Evolutionary conservation across 2,113 vertebrate genomes (phyloP).

Genomic region (Limanda limanda): DNA sequence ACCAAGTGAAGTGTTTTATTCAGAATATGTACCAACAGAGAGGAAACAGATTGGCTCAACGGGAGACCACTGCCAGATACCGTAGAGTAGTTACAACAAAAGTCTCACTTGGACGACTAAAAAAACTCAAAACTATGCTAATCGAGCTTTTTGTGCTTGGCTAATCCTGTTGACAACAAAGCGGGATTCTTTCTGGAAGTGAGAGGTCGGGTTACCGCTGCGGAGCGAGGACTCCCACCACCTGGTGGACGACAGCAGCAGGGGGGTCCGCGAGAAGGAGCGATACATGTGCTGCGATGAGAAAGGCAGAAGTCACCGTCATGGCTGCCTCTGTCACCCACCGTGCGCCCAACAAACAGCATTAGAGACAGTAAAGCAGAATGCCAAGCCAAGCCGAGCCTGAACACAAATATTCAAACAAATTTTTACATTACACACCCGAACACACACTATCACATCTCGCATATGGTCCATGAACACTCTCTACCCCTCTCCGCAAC

Average conservation of each 20-base stretch:
- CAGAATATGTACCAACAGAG: neutral
- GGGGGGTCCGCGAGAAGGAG: neutral
- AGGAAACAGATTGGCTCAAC: constrained; percentile 37
- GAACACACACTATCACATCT: constrained; percentile 31
- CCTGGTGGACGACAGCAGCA: neutral
- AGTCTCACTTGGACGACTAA: neutral
- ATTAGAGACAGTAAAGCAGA: neutral
- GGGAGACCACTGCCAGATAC: constrained; percentile 35
- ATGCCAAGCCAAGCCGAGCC: constrained; percentile 1
- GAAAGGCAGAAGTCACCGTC: constrained; percentile 9
- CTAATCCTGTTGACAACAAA: constrained; percentile 24
- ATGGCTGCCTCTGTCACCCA: neutral
- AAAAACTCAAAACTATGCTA: constrained; percentile 23
- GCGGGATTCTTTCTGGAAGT: constrained; percentile 18
- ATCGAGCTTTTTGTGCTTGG: constrained; percentile 30
- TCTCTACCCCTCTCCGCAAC: constrained; percentile 15
- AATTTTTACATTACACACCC: constrained; percentile 30
- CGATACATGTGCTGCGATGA: constrained; percentile 1
- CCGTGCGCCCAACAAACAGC: constrained; percentile 12
- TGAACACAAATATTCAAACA: constrained; percentile 20
- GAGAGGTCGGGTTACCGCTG: constrained; percentile 9
- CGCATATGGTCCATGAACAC: constrained; percentile 10
- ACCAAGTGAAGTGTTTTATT: neutral
- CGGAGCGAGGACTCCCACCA: constrained; percentile 29
- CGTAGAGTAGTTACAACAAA: constrained; percentile 21